Percentiles rank a stretch among this genome's conserved stretches.
Evolutionary conservation across 1,140 invertebrate genomes (phyloP).

Genomic region (Drosophila sechellia): DNA sequence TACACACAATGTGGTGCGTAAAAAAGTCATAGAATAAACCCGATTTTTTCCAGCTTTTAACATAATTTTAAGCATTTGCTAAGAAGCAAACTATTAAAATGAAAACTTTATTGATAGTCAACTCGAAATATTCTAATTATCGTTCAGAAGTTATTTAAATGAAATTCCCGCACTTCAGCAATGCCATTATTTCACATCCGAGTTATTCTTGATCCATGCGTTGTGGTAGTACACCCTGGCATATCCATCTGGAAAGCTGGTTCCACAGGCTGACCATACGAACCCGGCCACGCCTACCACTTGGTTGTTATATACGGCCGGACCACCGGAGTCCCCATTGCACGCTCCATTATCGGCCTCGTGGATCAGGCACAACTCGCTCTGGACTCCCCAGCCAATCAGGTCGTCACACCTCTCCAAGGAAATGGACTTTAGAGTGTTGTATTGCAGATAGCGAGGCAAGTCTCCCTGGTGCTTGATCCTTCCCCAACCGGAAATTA

Average conservation of each 20-base stretch:
- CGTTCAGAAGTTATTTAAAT: neutral
- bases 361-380: conserved; percentile 64
- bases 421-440: conserved; percentile 53
- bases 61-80: too few relatives aligned
- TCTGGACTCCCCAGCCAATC: conserved; percentile 32
- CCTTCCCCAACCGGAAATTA: conserved; percentile 86
- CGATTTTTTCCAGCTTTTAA: too few relatives aligned
- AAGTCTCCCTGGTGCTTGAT: conserved; percentile 58
- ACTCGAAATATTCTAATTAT: neutral
- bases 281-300: conserved; percentile 74
- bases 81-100: neutral
- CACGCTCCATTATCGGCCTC: conserved; percentile 60
- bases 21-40: too few relatives aligned
- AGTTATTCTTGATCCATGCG: conserved; percentile 83
- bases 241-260: conserved; percentile 86
- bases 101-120: neutral
- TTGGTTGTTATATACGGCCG: conserved; percentile 65
- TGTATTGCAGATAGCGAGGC: conserved; percentile 65
- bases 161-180: neutral
- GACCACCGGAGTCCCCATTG: conserved; percentile 73
- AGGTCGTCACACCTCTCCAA: conserved; percentile 22
- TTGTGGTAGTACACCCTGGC: conserved; percentile 84
- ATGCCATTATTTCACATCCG: neutral
- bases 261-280: conserved; percentile 60
- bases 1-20: too few relatives aligned